Evolutionary conservation across 92 coral and sea anemone genomes (phyloP).

Genomic region (Parazoanthus swiftii): DNA sequence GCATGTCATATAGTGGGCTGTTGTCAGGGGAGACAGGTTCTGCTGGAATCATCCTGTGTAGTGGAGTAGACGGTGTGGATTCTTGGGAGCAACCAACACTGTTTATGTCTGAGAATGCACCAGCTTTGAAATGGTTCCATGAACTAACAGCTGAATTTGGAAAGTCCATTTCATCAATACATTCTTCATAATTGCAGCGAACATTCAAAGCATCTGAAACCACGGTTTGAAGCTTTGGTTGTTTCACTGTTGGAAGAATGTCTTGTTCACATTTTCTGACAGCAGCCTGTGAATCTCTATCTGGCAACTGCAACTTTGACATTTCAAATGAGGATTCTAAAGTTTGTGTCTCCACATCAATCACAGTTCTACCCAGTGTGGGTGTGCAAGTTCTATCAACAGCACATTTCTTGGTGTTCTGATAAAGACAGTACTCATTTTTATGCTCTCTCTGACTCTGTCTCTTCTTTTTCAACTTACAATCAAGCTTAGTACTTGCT

Average conservation of each 20-base stretch:
- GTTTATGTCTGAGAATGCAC: neutral
- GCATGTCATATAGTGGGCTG: constrained; percentile 73
- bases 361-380: no score
- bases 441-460: neutral
- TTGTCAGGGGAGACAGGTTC: constrained; percentile 44
- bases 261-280: no score
- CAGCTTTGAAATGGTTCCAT: neutral
- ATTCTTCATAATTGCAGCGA: neutral
- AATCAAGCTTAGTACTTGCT: neutral
- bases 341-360: neutral
- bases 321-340: neutral
- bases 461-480: neutral
- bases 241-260: neutral
- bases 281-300: no score
- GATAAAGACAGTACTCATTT: no score
- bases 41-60: neutral
- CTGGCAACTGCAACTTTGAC: neutral
- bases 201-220: no score
- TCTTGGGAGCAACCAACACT: neutral
- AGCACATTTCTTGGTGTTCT: neutral
- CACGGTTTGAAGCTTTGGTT: neutral
- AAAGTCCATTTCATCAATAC: neutral
- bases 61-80: constrained; percentile 15
- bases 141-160: neutral
- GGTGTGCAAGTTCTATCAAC: neutral